Evolutionary conservation across 2,797 vertebrate genomes (phyloP), one percentile per base, ranked within the genome.

Genomic region (Miichthys miiuy): DNA sequence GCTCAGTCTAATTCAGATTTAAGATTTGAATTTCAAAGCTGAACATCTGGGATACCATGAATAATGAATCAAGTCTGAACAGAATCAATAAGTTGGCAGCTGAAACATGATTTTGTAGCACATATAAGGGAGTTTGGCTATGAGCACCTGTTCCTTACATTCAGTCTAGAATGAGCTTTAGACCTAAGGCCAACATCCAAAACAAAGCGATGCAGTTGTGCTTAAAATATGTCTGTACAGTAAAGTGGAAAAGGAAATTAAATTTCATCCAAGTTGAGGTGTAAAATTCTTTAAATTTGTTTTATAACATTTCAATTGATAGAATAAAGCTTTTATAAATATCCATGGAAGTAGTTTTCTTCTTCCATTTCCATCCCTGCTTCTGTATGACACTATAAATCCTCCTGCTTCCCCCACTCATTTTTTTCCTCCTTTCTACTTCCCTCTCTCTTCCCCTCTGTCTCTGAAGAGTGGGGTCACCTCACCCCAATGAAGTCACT

Each of bases 401-500:
- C 58, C 62, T 20, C 6, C 50, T 9, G 23, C 44, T 44, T 21
- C 4, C 17, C 50, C 5, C 12, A 18, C 46, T 54, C 42, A 34
- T 64, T 78, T 77, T 66, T 58, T 52, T 57, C 21, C 25, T 17
- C 64, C 57, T 42, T 16, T 68, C 62, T 30, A 23, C 54, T 30
- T 47, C 18, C 30, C 27, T n/a, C 65, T 23, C 69, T 57, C 60
- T 51, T 60, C 65, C 52, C 57, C 20, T 52, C 55, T 71, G 44
- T 81, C 48, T 66, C 65, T 68, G 64, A 67, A 84, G 84, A 90
- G 84, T 72, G 80, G 79, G 90, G 91, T 92, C 87, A 84, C 62
- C 79, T 87, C 87, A 89, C 86, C 87, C 47, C 58, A 77, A 82
- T 92, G 84, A 91, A 93, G 89, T 87, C 84, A 88, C 84, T 86